Evolutionary conservation across 2,888 invertebrate species (phyloP).

Genomic region (Cheilosia impressa): DNA sequence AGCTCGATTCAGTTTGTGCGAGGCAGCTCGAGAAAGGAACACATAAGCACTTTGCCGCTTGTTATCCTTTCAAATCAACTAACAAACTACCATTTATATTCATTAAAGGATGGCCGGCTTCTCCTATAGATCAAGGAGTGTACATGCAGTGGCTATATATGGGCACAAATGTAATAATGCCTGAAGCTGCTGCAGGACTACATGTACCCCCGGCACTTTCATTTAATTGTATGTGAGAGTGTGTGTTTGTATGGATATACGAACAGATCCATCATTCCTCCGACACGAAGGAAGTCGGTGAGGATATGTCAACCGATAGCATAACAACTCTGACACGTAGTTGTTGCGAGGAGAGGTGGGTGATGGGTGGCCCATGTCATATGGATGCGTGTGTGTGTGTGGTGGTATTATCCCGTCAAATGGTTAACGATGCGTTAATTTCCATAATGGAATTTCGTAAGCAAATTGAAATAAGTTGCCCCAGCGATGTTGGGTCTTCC

Average conservation of each 20-base stretch:
- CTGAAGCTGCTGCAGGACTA: conserved; percentile 59
- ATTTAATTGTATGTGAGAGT: neutral
- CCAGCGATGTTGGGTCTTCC: conserved; percentile 31
- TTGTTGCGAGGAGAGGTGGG: neutral
- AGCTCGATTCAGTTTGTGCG: conserved; percentile 14
- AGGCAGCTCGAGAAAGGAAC: conserved; percentile 28
- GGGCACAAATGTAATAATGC: conserved; percentile 62
- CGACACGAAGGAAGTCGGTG: conserved; percentile 52
- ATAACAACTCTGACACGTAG: conserved; percentile 26
- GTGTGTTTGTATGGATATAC: conserved; percentile 7
- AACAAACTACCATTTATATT: conserved; percentile 75
- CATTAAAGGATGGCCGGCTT: conserved; percentile 55
- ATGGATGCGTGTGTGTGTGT: conserved; percentile 28
- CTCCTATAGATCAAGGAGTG: conserved; percentile 32
- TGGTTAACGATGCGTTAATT: conserved; percentile 80
- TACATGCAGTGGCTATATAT: conserved; percentile 29
- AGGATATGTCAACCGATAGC: conserved; percentile 54
- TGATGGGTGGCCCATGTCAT: neutral
- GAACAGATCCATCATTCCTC: conserved; percentile 71
- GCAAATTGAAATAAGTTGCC: conserved; percentile 68
- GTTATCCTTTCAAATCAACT: conserved; percentile 75
- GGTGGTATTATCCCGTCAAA: conserved; percentile 79
- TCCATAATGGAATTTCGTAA: conserved; percentile 79
- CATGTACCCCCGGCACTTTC: conserved; percentile 17
- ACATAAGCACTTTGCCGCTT: conserved; percentile 72